Percentiles rank a stretch among this genome's conserved stretches.
Conservation (phyloP, 2,888 invertebrate genomes). For the Drosophila tanythrix region DNA sequence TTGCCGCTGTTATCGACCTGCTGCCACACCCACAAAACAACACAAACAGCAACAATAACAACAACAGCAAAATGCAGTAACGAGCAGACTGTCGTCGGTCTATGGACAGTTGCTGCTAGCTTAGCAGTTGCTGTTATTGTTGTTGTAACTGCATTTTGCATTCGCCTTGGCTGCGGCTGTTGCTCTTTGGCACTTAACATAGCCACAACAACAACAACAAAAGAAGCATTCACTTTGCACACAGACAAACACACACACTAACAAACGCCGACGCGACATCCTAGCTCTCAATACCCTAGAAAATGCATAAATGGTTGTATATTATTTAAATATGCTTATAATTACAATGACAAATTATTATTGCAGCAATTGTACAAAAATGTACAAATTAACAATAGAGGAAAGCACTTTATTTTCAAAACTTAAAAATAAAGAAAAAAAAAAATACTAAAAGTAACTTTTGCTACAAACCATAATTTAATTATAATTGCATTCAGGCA, state of each 20-base stretch:
- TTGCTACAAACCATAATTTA: not conserved
- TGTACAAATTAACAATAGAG: not conserved
- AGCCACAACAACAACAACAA: conserved; percentile 44
- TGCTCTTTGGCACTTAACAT: conserved; percentile 78
- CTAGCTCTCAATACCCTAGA: conserved; percentile 36
- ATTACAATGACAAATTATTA: not conserved
- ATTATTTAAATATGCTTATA: not conserved
- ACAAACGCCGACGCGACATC: conserved; percentile 34
- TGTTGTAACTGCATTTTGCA: conserved; percentile 58
- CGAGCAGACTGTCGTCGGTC: conserved; percentile 13
- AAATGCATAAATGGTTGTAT: not conserved
- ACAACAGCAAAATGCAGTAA: conserved; percentile 14
- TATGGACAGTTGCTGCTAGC: conserved; percentile 17
- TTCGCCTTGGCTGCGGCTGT: conserved; percentile 80
- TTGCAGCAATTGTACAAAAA: not conserved
- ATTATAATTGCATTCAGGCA: not conserved
- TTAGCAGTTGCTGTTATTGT: conserved; percentile 15
- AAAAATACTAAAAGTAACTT: not conserved
- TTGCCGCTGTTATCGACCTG: conserved; percentile 59
- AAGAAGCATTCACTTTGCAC: conserved; percentile 54
- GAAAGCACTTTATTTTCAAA: not conserved
- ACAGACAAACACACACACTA: conserved; percentile 16
- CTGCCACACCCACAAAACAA: conserved; percentile 60
- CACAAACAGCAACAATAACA: not conserved
- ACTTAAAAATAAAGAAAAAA: not conserved